Evolutionary conservation across 2,888 invertebrate genomes (phyloP), one percentile per base, ranked within the genome.

Genomic region (Cordilura impudica): DNA sequence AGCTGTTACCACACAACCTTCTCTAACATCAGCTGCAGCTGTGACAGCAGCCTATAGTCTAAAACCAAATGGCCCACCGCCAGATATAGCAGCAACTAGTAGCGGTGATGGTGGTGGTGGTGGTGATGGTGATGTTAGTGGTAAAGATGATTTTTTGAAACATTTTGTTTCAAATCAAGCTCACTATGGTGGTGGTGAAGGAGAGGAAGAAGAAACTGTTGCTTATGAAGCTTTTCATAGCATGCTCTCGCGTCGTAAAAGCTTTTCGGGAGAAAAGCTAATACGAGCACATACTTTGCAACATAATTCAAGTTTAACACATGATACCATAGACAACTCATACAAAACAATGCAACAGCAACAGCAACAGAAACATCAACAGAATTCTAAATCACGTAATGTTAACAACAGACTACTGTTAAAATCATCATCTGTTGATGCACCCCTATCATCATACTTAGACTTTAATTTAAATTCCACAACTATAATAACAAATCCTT

Each of bases 141-240:
- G 39, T 21, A 6, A 8, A 1, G 14, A 23, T 7, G 63, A 76
- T 45, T 76, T 65, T 65, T 39, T 61, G 7, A 79, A 79, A 51
- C 67, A 79, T 39, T 74, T 71, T 23, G 75, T 66, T 8, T 26
- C 75, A 14, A 70, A 74, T 49, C 74, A 78, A 45, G 35, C 49
- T 35, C 43, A 39, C 0, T 39, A 39, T 31, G 5, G 7, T 18
- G 18, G 51, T 45, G 12, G 10, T 7, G 7, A 53, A 31, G 26
- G 8, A 6, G 12, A 61, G 6, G 66, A 53, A 5, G 74, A 81
- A 63, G 86, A 88, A 86, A 88, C 87, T 87, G 87, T 87, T 87
- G 87, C 87, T 83, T 88, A 85, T 81, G 85, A 84, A 88, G 87
- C 88, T 86, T 87, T 87, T 66, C 84, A 86, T 45, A 86, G 84